Conservation (phyloP, 2,888 invertebrate species). For the Caenorhabditis uteleia region DNA sequence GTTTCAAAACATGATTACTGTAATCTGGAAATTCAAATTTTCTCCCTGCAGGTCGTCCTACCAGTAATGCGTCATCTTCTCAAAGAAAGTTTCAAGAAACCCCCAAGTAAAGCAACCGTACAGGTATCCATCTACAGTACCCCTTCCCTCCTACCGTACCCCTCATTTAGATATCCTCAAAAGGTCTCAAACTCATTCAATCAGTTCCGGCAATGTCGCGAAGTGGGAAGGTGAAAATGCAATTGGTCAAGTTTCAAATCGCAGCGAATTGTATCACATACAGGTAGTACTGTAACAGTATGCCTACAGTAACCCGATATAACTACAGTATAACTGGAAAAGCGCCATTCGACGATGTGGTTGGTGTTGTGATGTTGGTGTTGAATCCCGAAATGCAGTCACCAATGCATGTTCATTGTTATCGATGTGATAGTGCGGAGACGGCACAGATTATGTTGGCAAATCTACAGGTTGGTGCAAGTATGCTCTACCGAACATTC, state of each 20-base stretch:
- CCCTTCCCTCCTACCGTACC: background rate
- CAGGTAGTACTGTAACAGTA: slow-evolving; percentile 22
- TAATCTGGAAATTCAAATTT: too few species aligned
- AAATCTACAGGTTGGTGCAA: slow-evolving; percentile 74
- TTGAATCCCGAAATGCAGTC: slow-evolving; percentile 93
- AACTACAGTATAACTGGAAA: slow-evolving; percentile 80
- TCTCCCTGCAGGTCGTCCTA: slow-evolving; percentile 58
- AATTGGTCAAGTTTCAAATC: slow-evolving; percentile 87
- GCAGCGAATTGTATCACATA: slow-evolving; percentile 89
- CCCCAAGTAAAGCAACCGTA: slow-evolving; percentile 61
- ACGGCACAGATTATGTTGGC: slow-evolving; percentile 86
- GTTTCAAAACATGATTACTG: too few species aligned
- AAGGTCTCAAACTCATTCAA: slow-evolving; percentile 92
- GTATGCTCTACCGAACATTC: too few species aligned
- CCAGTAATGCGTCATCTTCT: slow-evolving; percentile 62
- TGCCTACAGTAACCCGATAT: background rate
- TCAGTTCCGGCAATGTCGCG: slow-evolving; percentile 73
- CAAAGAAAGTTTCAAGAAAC: slow-evolving; percentile 52
- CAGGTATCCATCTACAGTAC: slow-evolving; percentile 66
- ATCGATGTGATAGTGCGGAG: slow-evolving; percentile 83
- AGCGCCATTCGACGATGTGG: slow-evolving; percentile 81
- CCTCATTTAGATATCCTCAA: slow-evolving; percentile 75
- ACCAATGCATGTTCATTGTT: slow-evolving; percentile 93
- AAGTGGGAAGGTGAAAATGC: slow-evolving; percentile 70
- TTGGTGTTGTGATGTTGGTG: slow-evolving; percentile 88